A percentile compares a stretch with the other conserved stretches of the same genome.
Conservation (phyloP, 2,888 invertebrate genomes). For the Parelbella ahira region DNA sequence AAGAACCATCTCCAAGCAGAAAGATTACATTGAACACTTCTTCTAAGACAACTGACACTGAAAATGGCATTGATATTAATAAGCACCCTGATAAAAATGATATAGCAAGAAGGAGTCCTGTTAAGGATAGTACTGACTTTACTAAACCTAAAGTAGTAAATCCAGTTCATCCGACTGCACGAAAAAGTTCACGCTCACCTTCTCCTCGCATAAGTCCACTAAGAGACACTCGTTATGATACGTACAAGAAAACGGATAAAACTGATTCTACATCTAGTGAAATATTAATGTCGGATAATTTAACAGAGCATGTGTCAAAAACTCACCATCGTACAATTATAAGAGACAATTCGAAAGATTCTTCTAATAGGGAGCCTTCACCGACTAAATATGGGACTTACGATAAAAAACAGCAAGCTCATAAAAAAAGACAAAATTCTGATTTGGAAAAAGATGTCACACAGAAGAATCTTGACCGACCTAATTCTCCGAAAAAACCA, state of each 20-base stretch:
- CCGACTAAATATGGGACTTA: slow-evolving; percentile 43
- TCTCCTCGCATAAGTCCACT: slow-evolving; percentile 44
- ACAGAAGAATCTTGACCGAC: slow-evolving; percentile 28
- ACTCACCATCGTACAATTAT: background rate
- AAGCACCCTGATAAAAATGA: too few species aligned
- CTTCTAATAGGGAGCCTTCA: slow-evolving; percentile 33
- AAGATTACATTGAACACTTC: too few species aligned
- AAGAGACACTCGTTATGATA: slow-evolving; percentile 22
- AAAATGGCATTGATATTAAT: slow-evolving; percentile 33
- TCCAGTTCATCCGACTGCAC: slow-evolving; percentile 26
- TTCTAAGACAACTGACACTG: too few species aligned
- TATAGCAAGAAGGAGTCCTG: slow-evolving; percentile 34
- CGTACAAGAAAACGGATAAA: slow-evolving; percentile 8
- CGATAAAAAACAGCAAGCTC: slow-evolving; percentile 37
- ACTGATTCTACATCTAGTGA: slow-evolving; percentile 8
- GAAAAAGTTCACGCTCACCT: slow-evolving; percentile 41
- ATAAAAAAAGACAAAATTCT: slow-evolving; percentile 22
- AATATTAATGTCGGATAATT: background rate
- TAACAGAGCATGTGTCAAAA: background rate
- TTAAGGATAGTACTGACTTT: slow-evolving; percentile 33
- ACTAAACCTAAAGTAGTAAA: slow-evolving; percentile 16
- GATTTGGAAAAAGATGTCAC: slow-evolving; percentile 1
- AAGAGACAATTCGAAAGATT: slow-evolving; percentile 9
- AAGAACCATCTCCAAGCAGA: slow-evolving; percentile 28
- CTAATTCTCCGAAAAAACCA: background rate